Conservation (phyloP, 2,113 vertebrate species). For the Petaurus breviceps region DNA sequence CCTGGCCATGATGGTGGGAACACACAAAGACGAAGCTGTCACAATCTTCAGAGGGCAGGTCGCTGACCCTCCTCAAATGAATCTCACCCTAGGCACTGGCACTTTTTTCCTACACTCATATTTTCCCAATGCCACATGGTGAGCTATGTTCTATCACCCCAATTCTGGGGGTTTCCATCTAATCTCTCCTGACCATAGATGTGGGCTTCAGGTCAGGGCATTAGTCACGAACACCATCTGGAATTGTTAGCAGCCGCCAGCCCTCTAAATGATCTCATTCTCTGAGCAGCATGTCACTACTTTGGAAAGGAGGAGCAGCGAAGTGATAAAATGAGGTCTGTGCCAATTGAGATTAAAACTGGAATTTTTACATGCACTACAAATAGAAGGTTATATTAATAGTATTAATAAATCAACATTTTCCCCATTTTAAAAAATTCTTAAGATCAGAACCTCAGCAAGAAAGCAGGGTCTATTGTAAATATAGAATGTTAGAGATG, state of each 20-base stretch:
- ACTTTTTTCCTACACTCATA: not conserved
- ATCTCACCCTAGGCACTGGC: not conserved
- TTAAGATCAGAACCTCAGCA: not conserved
- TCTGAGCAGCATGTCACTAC: not conserved
- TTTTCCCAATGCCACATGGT: not conserved
- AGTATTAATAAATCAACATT: not conserved
- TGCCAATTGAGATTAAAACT: not conserved
- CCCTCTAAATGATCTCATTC: not conserved
- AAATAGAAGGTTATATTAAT: not conserved
- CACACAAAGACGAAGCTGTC: conserved; percentile 62
- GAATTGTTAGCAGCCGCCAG: not conserved
- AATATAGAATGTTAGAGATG: not conserved
- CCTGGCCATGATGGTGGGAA: conserved; percentile 53
- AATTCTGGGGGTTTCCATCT: not conserved
- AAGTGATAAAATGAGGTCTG: not conserved
- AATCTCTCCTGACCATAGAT: not conserved
- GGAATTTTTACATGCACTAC: not conserved
- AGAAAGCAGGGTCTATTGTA: not conserved
- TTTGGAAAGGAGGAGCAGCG: not conserved
- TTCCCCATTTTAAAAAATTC: not conserved
- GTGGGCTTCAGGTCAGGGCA: not conserved
- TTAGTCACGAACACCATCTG: not conserved
- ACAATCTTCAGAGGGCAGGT: conserved; percentile 50
- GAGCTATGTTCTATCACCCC: not conserved
- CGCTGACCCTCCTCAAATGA: conserved; percentile 57